Percentiles rank a stretch among this genome's conserved stretches.
Conservation (phyloP, 2,797 vertebrate genomes). For the Falco biarmicus region DNA sequence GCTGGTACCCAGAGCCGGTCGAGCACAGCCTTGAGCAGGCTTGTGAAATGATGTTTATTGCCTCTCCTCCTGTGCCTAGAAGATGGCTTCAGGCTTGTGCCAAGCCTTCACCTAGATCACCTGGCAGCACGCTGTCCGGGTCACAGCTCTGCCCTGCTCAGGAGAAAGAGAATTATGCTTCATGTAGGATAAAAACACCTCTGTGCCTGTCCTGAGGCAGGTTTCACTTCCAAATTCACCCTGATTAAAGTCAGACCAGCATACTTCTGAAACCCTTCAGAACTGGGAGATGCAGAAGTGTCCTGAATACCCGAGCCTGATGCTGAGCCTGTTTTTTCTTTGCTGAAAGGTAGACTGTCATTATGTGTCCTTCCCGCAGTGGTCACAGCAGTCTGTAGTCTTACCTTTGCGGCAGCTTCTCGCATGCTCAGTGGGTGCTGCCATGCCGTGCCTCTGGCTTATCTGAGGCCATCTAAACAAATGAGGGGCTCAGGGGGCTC, state of each 20-base stretch:
- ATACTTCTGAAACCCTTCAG: neutral
- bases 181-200: rapidly evolving
- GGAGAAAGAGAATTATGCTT: neutral
- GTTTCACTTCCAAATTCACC: neutral
- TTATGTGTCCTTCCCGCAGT: neutral
- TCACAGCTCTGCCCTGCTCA: neutral
- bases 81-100: neutral
- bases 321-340: neutral
- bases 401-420: neutral
- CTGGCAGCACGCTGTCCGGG: neutral
- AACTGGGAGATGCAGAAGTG: neutral
- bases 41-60: neutral
- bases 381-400: rapidly evolving
- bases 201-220: neutral
- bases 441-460: neutral
- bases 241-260: neutral
- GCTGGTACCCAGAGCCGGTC: neutral
- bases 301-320: neutral
- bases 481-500: neutral
- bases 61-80: neutral
- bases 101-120: neutral
- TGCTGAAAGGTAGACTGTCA: neutral
- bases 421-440: rapidly evolving
- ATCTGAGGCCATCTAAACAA: neutral
- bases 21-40: neutral